Conservation (phyloP, 1,140 invertebrate species). For the Aphidius ervi region DNA sequence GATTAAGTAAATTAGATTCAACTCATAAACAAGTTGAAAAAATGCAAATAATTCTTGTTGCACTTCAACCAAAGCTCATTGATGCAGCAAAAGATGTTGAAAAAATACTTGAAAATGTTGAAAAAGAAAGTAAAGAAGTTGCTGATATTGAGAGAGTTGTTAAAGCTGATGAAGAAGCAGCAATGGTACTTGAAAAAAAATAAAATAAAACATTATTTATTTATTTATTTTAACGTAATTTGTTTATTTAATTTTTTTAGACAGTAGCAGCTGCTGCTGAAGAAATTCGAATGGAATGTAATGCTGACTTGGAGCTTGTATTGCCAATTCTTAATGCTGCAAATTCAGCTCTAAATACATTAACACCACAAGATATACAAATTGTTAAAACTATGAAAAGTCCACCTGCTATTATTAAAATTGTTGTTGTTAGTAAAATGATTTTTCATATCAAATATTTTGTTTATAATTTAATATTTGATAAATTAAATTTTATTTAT, state of each 20-base stretch:
- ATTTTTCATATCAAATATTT: no score
- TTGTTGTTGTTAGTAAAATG: conserved; percentile 64
- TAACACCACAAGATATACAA: conserved; percentile 88
- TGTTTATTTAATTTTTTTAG: conserved; percentile 21
- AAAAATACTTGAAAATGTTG: conserved; percentile 70
- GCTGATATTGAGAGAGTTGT: conserved; percentile 68
- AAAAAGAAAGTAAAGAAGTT: conserved; percentile 79
- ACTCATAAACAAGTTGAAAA: conserved; percentile 79
- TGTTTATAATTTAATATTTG: no score
- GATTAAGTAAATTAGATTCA: conserved; percentile 79
- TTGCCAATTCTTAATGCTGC: conserved; percentile 82
- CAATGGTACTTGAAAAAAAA: conserved; percentile 50
- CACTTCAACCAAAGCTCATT: conserved; percentile 83
- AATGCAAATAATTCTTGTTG: conserved; percentile 81
- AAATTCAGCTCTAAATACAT: conserved; percentile 73
- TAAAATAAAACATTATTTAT: conserved; percentile 8
- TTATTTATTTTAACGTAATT: background rate
- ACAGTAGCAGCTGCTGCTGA: conserved; percentile 58
- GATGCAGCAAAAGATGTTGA: conserved; percentile 80
- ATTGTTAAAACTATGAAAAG: conserved; percentile 84
- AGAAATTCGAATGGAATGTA: conserved; percentile 92
- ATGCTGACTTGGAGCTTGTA: conserved; percentile 88
- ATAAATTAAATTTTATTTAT: no score
- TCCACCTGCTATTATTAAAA: conserved; percentile 63
- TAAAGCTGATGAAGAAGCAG: conserved; percentile 63